Base-by-base conservation (phyloP, 2,113 vertebrate species). In the Chloropsis hardwickii region DNA sequence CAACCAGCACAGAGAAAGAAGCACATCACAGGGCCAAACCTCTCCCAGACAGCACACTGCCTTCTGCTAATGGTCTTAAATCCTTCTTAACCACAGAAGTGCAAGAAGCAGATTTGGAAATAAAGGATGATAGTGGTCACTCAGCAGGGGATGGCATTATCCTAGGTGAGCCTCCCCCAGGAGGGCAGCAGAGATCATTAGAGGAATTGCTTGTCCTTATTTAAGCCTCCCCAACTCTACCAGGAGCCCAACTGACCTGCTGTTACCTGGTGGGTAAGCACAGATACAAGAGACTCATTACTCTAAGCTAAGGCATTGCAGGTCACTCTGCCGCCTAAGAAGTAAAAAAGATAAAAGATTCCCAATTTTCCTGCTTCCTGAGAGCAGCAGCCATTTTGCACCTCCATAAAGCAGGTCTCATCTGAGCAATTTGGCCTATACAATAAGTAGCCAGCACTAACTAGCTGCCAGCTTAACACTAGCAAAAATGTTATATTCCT, bases 271-370 rank as follows among this genome's bases (percentile, higher is more conserved):
- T 82, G 57, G 28, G 40, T 81, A 77, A 90, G 89, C 65, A 81
- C 40, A 70, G 64, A 45, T 64, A 66, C 10, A 2, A 51, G 60
- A 67, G 44, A 67, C 73, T 93, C 66, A 73, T 92, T 90, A 96
- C 70, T 47, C 40, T 69, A 73, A 89, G 25, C 44, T 56, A 77
- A 81, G 50, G 39, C 54, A 76, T 24, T 51, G 51, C 57, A 81
- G 78, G 71, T 81, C 83, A 86, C 47, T 74, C n/a, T 86, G 67
- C 42, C 22, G 20, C 80, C 65, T 57, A 66, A 90, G 56, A 86
- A 91, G 50, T 54, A 81, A 90, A 92, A 90, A 81, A 84, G 44
- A 90, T 40, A 87, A 79, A 53, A 94, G 54, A 90, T 50, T 81
- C 51, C 37, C 8, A 62, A 53, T 87, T 89, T 86, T 92, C 73